Evolutionary conservation across 2,888 invertebrate species (phyloP).

Genomic region (Tribolium freemani): DNA sequence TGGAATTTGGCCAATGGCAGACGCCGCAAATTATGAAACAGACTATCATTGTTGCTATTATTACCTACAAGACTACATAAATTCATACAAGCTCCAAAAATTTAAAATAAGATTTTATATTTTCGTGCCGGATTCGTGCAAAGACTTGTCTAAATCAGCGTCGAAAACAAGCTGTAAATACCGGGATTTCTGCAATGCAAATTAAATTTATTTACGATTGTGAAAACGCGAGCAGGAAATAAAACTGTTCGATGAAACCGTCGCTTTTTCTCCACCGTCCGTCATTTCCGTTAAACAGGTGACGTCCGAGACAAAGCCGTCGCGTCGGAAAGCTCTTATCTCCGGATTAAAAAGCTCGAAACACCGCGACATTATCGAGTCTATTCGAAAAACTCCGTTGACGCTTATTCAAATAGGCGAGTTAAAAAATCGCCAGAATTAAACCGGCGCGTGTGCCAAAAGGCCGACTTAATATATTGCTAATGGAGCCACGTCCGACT

Average conservation of each 20-base stretch:
- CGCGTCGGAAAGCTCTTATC: neutral
- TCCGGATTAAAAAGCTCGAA: conserved; percentile 1
- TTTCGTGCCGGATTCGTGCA: neutral
- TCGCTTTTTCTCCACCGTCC: neutral
- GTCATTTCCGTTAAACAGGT: neutral
- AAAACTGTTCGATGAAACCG: neutral
- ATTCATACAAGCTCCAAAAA: neutral
- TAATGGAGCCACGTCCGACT: conserved; percentile 42
- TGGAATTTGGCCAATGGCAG: conserved; percentile 11
- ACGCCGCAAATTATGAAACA: conserved; percentile 17
- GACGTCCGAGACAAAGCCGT: neutral
- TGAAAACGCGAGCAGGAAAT: neutral
- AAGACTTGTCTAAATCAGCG: neutral
- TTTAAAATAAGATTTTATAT: neutral
- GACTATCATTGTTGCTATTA: conserved; percentile 11
- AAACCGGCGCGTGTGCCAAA: conserved; percentile 22
- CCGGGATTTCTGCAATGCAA: conserved; percentile 25
- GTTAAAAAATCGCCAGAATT: neutral
- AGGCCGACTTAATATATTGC: conserved; percentile 37
- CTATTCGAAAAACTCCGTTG: neutral
- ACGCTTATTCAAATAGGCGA: neutral
- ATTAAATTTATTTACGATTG: conserved; percentile 15
- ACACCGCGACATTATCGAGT: neutral
- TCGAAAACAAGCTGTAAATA: conserved; percentile 7
- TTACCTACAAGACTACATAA: neutral